These are phyloP conservation scores for Rhynchophorus ferrugineus DNA, from an alignment of 1,140 invertebrate genomes.

Conservation along the genomic window DNA sequence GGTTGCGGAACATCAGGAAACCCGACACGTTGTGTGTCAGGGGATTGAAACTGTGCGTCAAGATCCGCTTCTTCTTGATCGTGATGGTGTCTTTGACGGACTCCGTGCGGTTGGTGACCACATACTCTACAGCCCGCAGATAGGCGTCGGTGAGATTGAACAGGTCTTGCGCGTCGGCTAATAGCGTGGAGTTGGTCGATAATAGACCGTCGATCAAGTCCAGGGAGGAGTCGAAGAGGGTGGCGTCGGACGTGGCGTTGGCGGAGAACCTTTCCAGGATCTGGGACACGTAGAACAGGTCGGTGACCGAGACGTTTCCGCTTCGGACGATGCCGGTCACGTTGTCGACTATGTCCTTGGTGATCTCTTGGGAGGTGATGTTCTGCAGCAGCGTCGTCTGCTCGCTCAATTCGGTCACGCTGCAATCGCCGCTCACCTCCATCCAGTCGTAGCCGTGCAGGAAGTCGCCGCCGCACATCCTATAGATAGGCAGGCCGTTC, in stretches of 20 bases:
- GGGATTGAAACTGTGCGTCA: conserved; percentile 48
- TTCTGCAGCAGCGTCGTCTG: conserved; percentile 32
- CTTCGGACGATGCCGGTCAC: conserved; percentile 13
- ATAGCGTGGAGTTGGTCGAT: conserved; percentile 1
- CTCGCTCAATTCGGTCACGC: conserved; percentile 38
- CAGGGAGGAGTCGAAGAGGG: conserved; percentile 7
- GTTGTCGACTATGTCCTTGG: conserved; percentile 33
- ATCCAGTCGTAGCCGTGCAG: conserved; percentile 42
- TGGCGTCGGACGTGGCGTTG: background rate
- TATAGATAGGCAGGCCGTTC: conserved; percentile 44
- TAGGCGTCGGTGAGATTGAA: conserved; percentile 24
- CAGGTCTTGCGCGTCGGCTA: conserved; percentile 18
- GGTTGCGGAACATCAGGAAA: conserved; percentile 42
- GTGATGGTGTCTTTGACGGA: conserved; percentile 5
- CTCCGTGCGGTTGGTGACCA: conserved; percentile 16
- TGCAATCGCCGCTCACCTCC: conserved; percentile 36
- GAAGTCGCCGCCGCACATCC: conserved; percentile 43
- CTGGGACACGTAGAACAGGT: conserved; percentile 22
- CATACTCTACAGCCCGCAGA: conserved; percentile 9
- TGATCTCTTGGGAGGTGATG: conserved; percentile 35
- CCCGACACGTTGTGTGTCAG: conserved; percentile 47
- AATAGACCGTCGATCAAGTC: conserved; percentile 18
- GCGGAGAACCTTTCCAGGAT: conserved; percentile 12
- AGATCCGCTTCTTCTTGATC: conserved; percentile 34
- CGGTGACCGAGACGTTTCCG: conserved; percentile 12